Conservation (phyloP, 2,797 vertebrate genomes). For the Antrozous pallidus region DNA sequence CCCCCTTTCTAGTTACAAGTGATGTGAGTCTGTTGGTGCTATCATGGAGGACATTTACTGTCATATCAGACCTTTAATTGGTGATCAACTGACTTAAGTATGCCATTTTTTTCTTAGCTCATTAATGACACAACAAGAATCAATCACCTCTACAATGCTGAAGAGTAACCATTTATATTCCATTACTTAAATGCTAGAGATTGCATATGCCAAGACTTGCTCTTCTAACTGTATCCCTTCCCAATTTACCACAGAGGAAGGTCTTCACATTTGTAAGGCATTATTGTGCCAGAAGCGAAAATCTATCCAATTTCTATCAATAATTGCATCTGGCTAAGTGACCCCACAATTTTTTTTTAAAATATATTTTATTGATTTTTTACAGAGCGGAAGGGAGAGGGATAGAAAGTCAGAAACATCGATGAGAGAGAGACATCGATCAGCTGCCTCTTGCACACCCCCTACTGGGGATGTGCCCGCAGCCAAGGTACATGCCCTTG, state of each 20-base stretch:
- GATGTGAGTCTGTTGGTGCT: neutral
- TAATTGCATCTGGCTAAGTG: neutral
- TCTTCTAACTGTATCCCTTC: neutral
- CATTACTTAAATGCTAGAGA: neutral
- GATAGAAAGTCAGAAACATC: too few species aligned
- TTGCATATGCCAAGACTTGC: neutral
- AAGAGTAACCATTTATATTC: neutral
- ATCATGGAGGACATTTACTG: neutral
- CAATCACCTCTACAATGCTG: neutral
- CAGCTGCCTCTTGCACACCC: too few species aligned
- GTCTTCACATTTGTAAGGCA: neutral
- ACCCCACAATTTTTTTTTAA: too few species aligned
- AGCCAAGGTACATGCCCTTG: too few species aligned
- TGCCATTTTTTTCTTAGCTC: neutral
- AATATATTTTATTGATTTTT: too few species aligned
- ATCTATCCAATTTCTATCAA: neutral
- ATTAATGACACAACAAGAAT: neutral
- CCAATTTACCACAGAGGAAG: neutral
- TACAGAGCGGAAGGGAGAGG: too few species aligned
- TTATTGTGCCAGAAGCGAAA: neutral
- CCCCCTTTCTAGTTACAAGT: neutral
- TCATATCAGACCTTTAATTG: neutral
- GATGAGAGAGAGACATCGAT: too few species aligned
- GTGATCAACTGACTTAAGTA: neutral
- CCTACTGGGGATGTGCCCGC: too few species aligned